Percentiles rank a stretch among this genome's conserved stretches.
Evolutionary conservation across 2,888 invertebrate species (phyloP).

Genomic region (Galerucella calmariensis): DNA sequence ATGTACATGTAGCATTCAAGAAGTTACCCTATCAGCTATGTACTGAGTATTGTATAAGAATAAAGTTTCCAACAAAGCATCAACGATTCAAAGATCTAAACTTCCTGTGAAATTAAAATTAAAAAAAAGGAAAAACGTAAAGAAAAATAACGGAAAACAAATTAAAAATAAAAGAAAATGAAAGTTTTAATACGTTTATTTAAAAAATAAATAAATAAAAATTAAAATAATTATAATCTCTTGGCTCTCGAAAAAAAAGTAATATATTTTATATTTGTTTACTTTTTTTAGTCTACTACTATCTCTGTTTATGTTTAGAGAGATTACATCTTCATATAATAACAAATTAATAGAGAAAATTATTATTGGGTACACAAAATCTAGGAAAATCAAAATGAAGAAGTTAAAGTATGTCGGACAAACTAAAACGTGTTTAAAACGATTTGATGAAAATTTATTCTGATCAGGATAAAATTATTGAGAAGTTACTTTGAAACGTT

Average conservation of each 20-base stretch:
- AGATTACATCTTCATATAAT: slow-evolving; percentile 19
- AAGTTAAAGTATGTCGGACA: background rate
- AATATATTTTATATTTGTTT: slow-evolving; percentile 24
- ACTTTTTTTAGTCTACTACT: slow-evolving; percentile 13
- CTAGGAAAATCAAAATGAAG: background rate
- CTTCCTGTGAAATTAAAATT: background rate
- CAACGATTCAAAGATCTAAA: too few relatives aligned
- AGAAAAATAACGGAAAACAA: slow-evolving; percentile 5
- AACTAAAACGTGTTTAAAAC: background rate
- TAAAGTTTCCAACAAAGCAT: too few relatives aligned
- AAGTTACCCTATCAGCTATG: too few relatives aligned
- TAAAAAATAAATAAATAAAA: slow-evolving; percentile 26
- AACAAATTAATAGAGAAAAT: slow-evolving; percentile 18
- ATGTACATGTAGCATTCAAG: too few relatives aligned
- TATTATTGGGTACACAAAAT: slow-evolving; percentile 10
- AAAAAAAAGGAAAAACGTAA: background rate
- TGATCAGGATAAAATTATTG: too few relatives aligned
- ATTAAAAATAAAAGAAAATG: slow-evolving; percentile 6
- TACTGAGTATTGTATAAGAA: too few relatives aligned
- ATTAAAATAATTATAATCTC: slow-evolving; percentile 25
- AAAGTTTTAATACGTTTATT: slow-evolving; percentile 13
- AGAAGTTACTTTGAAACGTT: too few relatives aligned
- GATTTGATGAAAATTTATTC: background rate
- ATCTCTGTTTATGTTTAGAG: slow-evolving; percentile 20
- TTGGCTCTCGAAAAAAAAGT: slow-evolving; percentile 17